Conservation (phyloP, 2,797 vertebrate genomes). For the Macroramphosus scolopax region DNA sequence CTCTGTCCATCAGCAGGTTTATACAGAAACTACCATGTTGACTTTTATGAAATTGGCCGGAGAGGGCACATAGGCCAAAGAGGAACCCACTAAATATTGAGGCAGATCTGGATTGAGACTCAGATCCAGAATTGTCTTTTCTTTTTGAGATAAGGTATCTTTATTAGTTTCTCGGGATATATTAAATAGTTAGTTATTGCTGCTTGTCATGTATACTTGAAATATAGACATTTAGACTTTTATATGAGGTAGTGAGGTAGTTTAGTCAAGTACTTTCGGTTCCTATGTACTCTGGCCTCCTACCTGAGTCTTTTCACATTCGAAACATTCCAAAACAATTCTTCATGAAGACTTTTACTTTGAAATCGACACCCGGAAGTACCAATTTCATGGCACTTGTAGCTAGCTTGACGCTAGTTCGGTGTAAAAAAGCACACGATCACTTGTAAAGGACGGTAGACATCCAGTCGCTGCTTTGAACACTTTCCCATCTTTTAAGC, state of each 20-base stretch:
- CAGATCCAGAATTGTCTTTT: too few relatives aligned
- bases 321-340: neutral
- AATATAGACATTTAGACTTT: too few relatives aligned
- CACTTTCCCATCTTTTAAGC: constrained; percentile 27
- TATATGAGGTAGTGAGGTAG: neutral
- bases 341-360: constrained; percentile 15
- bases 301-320: constrained; percentile 19
- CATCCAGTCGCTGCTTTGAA: constrained; percentile 39
- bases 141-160: too few relatives aligned
- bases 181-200: too few relatives aligned
- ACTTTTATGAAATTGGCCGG: too few relatives aligned
- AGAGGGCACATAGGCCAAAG: too few relatives aligned
- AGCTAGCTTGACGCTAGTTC: constrained; percentile 54
- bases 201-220: too few relatives aligned
- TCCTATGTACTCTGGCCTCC: neutral
- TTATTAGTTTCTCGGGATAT: too few relatives aligned
- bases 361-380: constrained; percentile 45
- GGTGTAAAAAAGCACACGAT: constrained; percentile 61
- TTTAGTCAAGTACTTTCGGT: constrained; percentile 1
- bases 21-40: too few relatives aligned
- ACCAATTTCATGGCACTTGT: fast-evolving
- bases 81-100: too few relatives aligned
- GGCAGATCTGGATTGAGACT: too few relatives aligned
- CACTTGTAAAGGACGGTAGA: constrained; percentile 69
- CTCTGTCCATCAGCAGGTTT: too few relatives aligned